Base-by-base conservation (phyloP, 2,888 invertebrate genomes). In the Dasypolia templi region DNA sequence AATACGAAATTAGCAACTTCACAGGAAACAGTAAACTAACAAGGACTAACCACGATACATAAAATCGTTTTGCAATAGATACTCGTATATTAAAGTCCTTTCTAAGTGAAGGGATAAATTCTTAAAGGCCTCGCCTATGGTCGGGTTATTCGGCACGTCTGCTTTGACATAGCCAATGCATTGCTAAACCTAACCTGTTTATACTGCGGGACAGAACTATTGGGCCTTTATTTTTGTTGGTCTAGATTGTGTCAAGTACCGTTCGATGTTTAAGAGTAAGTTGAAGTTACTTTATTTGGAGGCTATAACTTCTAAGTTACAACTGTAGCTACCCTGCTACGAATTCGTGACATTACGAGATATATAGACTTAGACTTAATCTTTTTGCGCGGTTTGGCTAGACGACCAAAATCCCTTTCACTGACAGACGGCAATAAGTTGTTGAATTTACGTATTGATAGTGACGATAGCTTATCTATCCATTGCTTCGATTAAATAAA, bases 41-140 rank as follows among this genome's bases (percentile, higher is more conserved):
- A 78, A 83, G 72, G 55, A 83, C 64, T 35, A 56, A 66, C 72
- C 53, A n/a, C 61, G 71, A 61, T 71, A 81, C 14, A 72, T 53
- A 58, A 59, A 80, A 84, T 62, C 35, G 75, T 88, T 74, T 79
- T 75, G 83, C 79, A 85, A 88, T 62, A 39, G 55, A 17, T 3
- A 77, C 44, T 78, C 64, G 66, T 83, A 76, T 67, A 80, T 76
- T 73, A 77, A 72, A 79, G 62, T 77, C 86, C 85, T 78, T 90
- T 91, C 87, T 86, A 91, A 93, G 94, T 93, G 94, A 95, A 94
- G 90, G 93, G 94, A 88, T 91, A 89, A 90, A 94, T 93, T 92
- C 93, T 91, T 90, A 86, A 88, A 90, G 89, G 91, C 94, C 93
- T 91, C 91, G 92, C 94, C 93, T 91, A 84, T 85, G 77, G 78